Percentiles rank a stretch among this genome's conserved stretches.
These are phyloP conservation scores for Drosophila bocki DNA, from an alignment of 1,140 invertebrate genomes.

Conservation along the genomic window DNA sequence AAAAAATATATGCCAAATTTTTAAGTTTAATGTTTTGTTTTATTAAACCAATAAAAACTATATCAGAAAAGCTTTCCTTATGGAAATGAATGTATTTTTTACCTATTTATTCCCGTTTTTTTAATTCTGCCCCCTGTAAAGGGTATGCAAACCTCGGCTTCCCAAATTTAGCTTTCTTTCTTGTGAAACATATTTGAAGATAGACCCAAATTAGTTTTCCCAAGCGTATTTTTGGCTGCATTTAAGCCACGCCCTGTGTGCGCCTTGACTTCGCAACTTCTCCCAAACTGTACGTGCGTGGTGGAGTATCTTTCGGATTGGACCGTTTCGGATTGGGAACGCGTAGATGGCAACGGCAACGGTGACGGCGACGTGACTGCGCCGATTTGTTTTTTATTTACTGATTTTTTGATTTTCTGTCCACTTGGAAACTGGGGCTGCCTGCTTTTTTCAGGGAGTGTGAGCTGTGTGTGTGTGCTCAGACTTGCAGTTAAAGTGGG, in stretches of 20 bases:
- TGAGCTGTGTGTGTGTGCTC: slow-evolving; percentile 25
- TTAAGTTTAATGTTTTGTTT: too few species aligned
- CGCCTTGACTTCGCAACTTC: slow-evolving; percentile 8
- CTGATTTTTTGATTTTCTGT: slow-evolving; percentile 43
- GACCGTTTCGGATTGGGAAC: slow-evolving; percentile 3
- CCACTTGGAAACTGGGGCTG: slow-evolving; percentile 41
- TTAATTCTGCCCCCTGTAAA: not conserved
- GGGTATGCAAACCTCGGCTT: not conserved
- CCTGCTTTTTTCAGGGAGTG: slow-evolving; percentile 35
- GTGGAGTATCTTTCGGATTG: slow-evolving; percentile 31
- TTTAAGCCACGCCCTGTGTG: slow-evolving; percentile 6
- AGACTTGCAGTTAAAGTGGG: slow-evolving; percentile 30
- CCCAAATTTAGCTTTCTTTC: not conserved
- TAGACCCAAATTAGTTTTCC: slow-evolving; percentile 6
- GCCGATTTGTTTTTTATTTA: slow-evolving; percentile 20
- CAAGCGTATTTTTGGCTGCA: slow-evolving; percentile 4
- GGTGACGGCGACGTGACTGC: slow-evolving; percentile 35
- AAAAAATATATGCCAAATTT: too few species aligned
- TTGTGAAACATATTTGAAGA: not conserved
- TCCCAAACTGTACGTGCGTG: slow-evolving; percentile 30
- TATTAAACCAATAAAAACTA: too few species aligned
- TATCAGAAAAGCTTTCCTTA: too few species aligned
- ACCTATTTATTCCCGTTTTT: not conserved
- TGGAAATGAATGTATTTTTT: too few species aligned
- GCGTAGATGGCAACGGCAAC: slow-evolving; percentile 18